Evolutionary conservation across 2,113 vertebrate species (phyloP), one percentile per base, ranked within the genome.

Genomic region (Rhinolophus sinicus): DNA sequence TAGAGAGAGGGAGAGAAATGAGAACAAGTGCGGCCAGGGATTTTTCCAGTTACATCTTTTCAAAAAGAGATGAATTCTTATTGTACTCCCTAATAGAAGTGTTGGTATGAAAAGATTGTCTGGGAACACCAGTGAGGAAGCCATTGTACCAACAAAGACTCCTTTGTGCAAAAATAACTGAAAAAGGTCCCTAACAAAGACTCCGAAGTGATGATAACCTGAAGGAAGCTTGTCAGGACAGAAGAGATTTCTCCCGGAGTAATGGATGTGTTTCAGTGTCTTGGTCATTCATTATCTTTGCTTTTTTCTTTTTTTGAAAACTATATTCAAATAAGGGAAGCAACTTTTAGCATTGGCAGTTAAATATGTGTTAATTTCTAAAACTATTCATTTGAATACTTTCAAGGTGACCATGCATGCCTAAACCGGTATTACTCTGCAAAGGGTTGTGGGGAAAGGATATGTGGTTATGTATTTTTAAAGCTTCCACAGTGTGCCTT

Each of bases 141-240:
- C 50, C 54, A 1, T 83, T 30, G 64, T 94, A 64, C 24, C 18
- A 15, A 93, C 70, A 95, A 95, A 97, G 92, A 80, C 35, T 95
- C 92, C 94, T 96, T 98, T 97, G 93, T 97, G 87, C 70, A 72
- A 40, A 94, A 97, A 90, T 33, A 38, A 70, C 67, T 92, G 64
- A 75, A 88, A 70, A 85, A 65, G 70, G 38, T 35, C 21, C 54
- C 10, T 93, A 50, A 87, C 89, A 92, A 92, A 97, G 87, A 50
- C 52, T 82, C 35, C 2, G 0, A 97, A 97, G 69, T 75, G 96
- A 33, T 90, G 76, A 84, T 80, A 75, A 72, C 19, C 26, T 30
- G 5, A 69, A 72, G 19, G 88, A 70, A 60, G 69, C 77, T 70
- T 95, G 81, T 96, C 33, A 35, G 62, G 80, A 88, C 30, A 44